Percentiles rank a stretch among this genome's conserved stretches.
phyloP scores from a whole-genome alignment of 2,797 vertebrate species.

The Momotus momota region DNA sequence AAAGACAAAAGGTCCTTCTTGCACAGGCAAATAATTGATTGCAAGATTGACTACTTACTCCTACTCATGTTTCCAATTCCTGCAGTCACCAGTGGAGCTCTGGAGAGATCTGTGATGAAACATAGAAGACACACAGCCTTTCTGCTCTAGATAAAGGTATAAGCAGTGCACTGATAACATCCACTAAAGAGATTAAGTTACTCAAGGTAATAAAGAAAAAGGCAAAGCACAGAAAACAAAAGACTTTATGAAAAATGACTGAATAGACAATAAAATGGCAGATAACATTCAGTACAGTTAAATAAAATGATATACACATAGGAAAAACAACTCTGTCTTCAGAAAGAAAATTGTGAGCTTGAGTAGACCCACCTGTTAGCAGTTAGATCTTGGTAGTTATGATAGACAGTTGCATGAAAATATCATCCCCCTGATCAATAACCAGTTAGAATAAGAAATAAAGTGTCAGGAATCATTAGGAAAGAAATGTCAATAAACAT shows the following conservation, averaged over 20 bases:
- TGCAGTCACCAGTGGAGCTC: neutral
- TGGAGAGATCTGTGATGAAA: neutral
- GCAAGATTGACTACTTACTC: neutral
- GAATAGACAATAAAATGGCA: neutral
- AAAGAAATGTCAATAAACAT: neutral
- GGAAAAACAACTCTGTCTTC: neutral
- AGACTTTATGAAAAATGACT: neutral
- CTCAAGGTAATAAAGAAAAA: neutral
- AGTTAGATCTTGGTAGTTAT: neutral
- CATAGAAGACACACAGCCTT: neutral
- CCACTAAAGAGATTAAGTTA: neutral
- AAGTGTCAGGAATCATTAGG: neutral
- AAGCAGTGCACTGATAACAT: neutral
- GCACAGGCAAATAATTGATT: neutral
- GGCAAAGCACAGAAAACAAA: neutral
- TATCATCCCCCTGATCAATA: neutral
- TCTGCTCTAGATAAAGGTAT: neutral
- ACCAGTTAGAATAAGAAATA: neutral
- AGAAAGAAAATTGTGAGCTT: neutral
- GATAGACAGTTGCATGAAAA: neutral
- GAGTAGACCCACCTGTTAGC: neutral
- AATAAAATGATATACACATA: neutral
- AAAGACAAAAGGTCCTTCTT: neutral
- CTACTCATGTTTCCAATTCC: neutral
- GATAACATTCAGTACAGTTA: neutral